Evolutionary conservation across 2,113 vertebrate genomes (phyloP).

Genomic region (Aphyosemion australe): DNA sequence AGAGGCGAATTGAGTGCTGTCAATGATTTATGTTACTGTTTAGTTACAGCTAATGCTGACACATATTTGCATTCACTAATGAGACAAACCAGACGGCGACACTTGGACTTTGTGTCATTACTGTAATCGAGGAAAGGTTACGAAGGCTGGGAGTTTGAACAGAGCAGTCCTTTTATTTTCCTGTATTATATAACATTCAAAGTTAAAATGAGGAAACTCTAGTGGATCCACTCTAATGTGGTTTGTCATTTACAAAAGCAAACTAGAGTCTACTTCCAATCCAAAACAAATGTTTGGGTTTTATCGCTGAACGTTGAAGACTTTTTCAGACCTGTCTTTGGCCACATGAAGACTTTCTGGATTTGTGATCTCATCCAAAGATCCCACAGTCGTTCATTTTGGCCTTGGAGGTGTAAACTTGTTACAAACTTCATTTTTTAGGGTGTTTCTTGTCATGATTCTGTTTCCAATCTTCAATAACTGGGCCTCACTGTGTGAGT

Average conservation of each 20-base stretch:
- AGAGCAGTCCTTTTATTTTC: neutral
- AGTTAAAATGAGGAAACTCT: neutral
- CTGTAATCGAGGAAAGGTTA: conserved; percentile 5
- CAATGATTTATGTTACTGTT: conserved; percentile 24
- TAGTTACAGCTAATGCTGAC: conserved; percentile 4
- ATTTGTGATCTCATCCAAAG: too few species aligned
- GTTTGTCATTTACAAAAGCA: neutral
- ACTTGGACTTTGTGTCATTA: conserved; percentile 26
- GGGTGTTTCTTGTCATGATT: too few species aligned
- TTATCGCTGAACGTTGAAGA: too few species aligned
- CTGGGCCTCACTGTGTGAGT: too few species aligned
- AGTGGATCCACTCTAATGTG: neutral
- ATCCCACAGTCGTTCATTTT: too few species aligned
- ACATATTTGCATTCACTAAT: conserved; percentile 6
- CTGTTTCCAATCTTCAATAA: too few species aligned
- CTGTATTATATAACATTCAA: conserved; percentile 2
- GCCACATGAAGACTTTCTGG: too few species aligned
- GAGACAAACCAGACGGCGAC: conserved; percentile 21
- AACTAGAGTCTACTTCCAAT: too few species aligned
- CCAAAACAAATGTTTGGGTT: too few species aligned
- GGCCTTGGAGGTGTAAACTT: too few species aligned
- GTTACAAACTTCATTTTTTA: too few species aligned
- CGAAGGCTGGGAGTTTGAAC: conserved; percentile 5
- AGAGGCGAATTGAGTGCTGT: neutral
- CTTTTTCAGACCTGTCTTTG: too few species aligned